Conservation (phyloP, 2,888 invertebrate genomes). For the Eustalomyia histrio region DNA sequence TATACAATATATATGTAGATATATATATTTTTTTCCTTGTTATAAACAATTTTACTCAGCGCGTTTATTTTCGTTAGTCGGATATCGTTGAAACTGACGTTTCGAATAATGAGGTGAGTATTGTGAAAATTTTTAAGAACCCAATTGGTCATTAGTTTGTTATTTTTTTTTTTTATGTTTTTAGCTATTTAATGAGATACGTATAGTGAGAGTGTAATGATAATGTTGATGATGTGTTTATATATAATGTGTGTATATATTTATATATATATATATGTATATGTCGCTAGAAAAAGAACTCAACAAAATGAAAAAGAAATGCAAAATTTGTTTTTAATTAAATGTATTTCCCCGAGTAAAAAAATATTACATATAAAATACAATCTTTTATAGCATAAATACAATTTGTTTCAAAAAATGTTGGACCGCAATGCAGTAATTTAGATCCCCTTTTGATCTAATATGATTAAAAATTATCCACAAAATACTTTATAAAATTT, state of each 20-base stretch:
- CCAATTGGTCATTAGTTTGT: slow-evolving; percentile 60
- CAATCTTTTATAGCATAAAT: no score
- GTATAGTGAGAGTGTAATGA: slow-evolving; percentile 31
- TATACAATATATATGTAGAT: slow-evolving; percentile 28
- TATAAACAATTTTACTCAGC: slow-evolving; percentile 53
- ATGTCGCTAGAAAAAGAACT: background rate
- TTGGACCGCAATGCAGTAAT: no score
- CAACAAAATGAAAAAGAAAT: slow-evolving; percentile 7
- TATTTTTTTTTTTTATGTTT: slow-evolving; percentile 30
- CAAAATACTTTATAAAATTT: no score
- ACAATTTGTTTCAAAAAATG: no score
- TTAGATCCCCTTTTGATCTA: no score
- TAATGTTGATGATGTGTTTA: slow-evolving; percentile 9
- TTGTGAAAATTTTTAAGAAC: slow-evolving; percentile 60
- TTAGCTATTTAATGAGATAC: slow-evolving; percentile 39
- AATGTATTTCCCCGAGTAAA: no score
- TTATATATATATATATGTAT: no score
- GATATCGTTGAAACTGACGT: slow-evolving; percentile 70
- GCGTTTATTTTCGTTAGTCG: slow-evolving; percentile 69
- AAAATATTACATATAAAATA: no score
- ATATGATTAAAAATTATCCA: no score
- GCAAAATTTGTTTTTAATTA: slow-evolving; percentile 1
- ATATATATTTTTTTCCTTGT: slow-evolving; percentile 29
- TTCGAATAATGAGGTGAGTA: slow-evolving; percentile 67
- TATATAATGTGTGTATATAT: no score